phyloP scores from a whole-genome alignment of 2,797 vertebrate species.

The Centroberyx gerrardi region DNA sequence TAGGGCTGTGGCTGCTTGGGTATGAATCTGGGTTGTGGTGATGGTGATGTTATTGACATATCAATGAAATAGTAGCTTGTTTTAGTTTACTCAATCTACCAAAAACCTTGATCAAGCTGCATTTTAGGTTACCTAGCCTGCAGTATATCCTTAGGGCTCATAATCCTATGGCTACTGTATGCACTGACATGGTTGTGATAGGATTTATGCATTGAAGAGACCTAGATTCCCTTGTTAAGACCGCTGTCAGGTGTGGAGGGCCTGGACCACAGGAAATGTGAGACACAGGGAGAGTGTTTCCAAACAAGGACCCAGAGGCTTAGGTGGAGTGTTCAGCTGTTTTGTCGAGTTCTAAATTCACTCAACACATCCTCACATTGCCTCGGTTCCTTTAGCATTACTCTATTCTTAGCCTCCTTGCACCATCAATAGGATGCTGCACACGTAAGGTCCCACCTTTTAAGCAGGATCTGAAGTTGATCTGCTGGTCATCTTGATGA shows the following conservation, averaged over 20 bases:
- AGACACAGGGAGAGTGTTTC: slow-evolving; percentile 50
- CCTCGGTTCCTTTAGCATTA: slow-evolving; percentile 61
- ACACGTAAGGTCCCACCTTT: slow-evolving; percentile 35
- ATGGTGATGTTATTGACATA: not conserved
- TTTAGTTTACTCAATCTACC: too few relatives aligned
- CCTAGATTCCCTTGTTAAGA: slow-evolving; percentile 30
- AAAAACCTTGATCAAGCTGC: not conserved
- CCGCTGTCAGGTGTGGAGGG: slow-evolving; percentile 50
- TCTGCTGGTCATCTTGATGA: not conserved
- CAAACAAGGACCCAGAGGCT: slow-evolving; percentile 74
- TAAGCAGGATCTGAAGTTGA: slow-evolving; percentile 10
- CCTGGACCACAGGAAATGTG: slow-evolving; percentile 66
- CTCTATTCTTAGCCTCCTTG: slow-evolving; percentile 72
- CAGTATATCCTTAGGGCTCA: not conserved
- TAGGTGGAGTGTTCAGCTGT: slow-evolving; percentile 82
- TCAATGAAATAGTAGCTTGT: slow-evolving; percentile 2
- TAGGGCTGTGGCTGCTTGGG: slow-evolving; percentile 33
- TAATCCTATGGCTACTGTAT: slow-evolving; percentile 6
- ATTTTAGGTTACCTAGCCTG: not conserved
- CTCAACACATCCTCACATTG: slow-evolving; percentile 80
- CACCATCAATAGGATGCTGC: slow-evolving; percentile 40
- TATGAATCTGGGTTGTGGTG: slow-evolving; percentile 39
- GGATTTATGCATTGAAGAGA: slow-evolving; percentile 17
- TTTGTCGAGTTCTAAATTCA: slow-evolving; percentile 81
- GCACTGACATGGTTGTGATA: slow-evolving; percentile 6